Evolutionary conservation across 2,797 vertebrate species (phyloP).

Genomic region (Phalloptychus januarius): DNA sequence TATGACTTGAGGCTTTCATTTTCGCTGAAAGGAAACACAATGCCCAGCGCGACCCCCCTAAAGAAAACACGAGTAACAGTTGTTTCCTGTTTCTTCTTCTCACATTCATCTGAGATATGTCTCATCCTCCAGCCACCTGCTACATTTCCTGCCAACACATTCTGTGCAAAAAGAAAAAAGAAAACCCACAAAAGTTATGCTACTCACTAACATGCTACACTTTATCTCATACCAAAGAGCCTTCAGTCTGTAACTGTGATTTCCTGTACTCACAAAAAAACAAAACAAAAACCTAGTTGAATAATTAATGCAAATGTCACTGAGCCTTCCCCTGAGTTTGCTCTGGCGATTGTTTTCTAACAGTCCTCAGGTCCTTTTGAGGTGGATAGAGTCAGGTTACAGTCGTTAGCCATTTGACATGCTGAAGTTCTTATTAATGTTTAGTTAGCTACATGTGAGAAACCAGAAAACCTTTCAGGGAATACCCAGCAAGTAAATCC

Average conservation of each 20-base stretch:
- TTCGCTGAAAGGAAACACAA: constrained; percentile 33
- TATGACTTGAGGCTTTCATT: constrained; percentile 41
- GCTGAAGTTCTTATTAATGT: neutral
- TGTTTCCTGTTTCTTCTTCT: constrained; percentile 31
- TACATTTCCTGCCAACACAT: constrained; percentile 36
- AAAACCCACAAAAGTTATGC: neutral
- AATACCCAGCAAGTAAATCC: neutral
- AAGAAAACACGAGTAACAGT: constrained; percentile 30
- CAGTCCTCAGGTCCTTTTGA: constrained; percentile 64
- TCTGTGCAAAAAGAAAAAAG: constrained; percentile 7
- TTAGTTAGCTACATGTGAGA: neutral
- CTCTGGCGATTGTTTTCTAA: constrained; percentile 53
- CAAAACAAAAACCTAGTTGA: neutral
- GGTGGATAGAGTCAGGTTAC: constrained; percentile 49
- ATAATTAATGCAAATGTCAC: constrained; percentile 16
- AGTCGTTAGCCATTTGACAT: constrained; percentile 15
- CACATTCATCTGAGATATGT: constrained; percentile 23
- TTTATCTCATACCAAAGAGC: neutral
- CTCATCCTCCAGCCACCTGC: constrained; percentile 47
- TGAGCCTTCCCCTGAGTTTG: constrained; percentile 62
- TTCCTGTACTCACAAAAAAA: constrained; percentile 11
- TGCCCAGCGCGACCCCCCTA: constrained; percentile 18
- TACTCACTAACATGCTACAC: constrained; percentile 26
- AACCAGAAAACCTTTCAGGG: neutral
- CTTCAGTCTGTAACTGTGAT: constrained; percentile 13